Percentiles rank a stretch among this genome's conserved stretches.
Evolutionary conservation across 2,113 vertebrate genomes (phyloP).

Genomic region (Pelobates fuscus): DNA sequence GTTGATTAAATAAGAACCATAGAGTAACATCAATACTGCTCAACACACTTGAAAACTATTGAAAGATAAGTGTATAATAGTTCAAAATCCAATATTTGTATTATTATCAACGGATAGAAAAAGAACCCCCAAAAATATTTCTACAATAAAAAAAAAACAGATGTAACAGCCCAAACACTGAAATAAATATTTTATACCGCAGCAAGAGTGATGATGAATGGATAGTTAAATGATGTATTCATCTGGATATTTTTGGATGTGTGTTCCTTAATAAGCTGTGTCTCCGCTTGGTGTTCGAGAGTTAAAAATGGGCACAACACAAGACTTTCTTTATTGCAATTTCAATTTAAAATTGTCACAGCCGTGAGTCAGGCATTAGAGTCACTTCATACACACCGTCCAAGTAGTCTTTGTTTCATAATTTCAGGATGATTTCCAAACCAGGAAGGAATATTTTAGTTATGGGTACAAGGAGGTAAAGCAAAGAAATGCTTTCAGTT

Average conservation of each 20-base stretch:
- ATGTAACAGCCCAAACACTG: not conserved
- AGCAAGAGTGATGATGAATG: conserved; percentile 14
- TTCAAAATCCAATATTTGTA: no score
- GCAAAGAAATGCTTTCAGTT: conserved; percentile 2
- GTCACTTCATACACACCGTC: conserved; percentile 28
- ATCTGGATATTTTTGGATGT: not conserved
- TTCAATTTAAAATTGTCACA: conserved; percentile 16
- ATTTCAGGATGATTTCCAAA: conserved; percentile 45
- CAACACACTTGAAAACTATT: no score
- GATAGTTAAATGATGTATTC: conserved; percentile 4
- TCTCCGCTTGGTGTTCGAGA: not conserved
- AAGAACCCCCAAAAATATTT: no score
- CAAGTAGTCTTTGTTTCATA: conserved; percentile 39
- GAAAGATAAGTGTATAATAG: no score
- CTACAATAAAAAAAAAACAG: not conserved
- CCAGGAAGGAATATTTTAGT: conserved; percentile 31
- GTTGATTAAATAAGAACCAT: no score
- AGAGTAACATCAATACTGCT: no score
- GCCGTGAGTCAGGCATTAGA: conserved; percentile 29
- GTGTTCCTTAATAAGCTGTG: not conserved
- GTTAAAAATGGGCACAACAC: not conserved
- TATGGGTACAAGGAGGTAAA: conserved; percentile 45
- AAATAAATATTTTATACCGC: not conserved
- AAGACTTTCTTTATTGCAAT: conserved; percentile 9
- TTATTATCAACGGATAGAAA: no score